Evolutionary conservation across 2,113 vertebrate species (phyloP).

Genomic region (Callithrix jacchus): DNA sequence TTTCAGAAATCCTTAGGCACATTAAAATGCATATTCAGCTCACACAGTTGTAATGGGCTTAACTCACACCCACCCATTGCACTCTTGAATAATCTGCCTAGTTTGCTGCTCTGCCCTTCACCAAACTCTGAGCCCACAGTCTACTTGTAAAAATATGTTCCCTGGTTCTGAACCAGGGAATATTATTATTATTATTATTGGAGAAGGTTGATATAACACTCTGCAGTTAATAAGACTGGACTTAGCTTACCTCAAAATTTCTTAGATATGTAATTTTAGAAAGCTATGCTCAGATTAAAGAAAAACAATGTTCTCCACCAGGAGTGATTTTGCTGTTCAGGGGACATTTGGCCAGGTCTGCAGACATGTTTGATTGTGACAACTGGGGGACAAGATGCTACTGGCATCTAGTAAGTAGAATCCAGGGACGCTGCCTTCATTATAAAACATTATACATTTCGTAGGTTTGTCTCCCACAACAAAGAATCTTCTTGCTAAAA

Average conservation of each 20-base stretch:
- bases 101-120: neutral
- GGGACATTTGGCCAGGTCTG: neutral
- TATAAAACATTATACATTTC: neutral
- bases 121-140: neutral
- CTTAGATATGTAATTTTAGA: neutral
- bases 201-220: neutral
- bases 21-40: constrained; percentile 62
- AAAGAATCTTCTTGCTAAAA: neutral
- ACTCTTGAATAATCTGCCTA: neutral
- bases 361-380: neutral
- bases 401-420: neutral
- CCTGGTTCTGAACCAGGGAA: neutral
- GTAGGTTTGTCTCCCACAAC: neutral
- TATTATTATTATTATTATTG: too few relatives aligned
- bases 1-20: constrained; percentile 61
- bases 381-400: rapidly evolving
- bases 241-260: neutral
- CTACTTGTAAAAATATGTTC: neutral
- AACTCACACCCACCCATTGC: neutral
- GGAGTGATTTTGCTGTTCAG: neutral
- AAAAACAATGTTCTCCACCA: neutral
- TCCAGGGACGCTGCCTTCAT: neutral
- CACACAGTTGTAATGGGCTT: constrained; percentile 29
- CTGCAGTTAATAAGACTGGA: neutral
- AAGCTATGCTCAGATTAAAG: neutral